Conservation (phyloP, 23 tunicate species). For the Clavelina lepadiformis region DNA sequence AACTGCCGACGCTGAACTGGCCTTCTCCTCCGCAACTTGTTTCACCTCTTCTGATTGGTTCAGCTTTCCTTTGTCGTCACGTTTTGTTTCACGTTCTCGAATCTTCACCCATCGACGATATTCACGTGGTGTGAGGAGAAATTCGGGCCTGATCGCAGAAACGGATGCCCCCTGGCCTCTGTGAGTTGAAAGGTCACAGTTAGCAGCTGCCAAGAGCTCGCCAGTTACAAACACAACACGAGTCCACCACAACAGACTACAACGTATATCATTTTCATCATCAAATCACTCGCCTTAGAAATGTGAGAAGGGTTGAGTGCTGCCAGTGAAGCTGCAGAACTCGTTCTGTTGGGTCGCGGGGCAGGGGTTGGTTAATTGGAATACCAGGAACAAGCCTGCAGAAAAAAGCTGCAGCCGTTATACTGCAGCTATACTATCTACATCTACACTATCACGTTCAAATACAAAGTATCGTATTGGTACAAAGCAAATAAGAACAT, state of each 20-base stretch:
- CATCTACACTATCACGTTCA: too few species aligned
- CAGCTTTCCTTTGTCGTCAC: slow-evolving; percentile 9
- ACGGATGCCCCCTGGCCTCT: slow-evolving; percentile 95
- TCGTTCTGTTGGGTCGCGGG: slow-evolving; percentile 74
- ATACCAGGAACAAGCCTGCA: slow-evolving; percentile 84
- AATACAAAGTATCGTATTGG: too few species aligned
- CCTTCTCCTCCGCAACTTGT: slow-evolving; percentile 6
- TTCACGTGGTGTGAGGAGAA: slow-evolving; percentile 73
- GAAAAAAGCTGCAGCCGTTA: background rate
- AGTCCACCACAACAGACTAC: too few species aligned
- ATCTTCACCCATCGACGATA: slow-evolving; percentile 84
- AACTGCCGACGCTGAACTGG: slow-evolving; percentile 16
- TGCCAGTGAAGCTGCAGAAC: slow-evolving; percentile 93
- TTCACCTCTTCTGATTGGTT: background rate
- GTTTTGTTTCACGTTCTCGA: slow-evolving; percentile 50
- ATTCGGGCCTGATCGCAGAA: slow-evolving; percentile 87
- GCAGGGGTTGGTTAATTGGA: slow-evolving; percentile 83
- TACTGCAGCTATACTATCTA: background rate
- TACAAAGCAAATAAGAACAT: too few species aligned
- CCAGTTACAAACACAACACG: too few species aligned
- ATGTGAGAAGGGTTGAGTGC: slow-evolving; percentile 79
- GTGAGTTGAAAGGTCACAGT: background rate
- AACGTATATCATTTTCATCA: too few species aligned
- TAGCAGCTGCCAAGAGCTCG: too few species aligned
- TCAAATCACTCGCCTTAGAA: slow-evolving; percentile 19